Conservation (phyloP, 2,113 vertebrate genomes). For the Semicossyphus pulcher region DNA sequence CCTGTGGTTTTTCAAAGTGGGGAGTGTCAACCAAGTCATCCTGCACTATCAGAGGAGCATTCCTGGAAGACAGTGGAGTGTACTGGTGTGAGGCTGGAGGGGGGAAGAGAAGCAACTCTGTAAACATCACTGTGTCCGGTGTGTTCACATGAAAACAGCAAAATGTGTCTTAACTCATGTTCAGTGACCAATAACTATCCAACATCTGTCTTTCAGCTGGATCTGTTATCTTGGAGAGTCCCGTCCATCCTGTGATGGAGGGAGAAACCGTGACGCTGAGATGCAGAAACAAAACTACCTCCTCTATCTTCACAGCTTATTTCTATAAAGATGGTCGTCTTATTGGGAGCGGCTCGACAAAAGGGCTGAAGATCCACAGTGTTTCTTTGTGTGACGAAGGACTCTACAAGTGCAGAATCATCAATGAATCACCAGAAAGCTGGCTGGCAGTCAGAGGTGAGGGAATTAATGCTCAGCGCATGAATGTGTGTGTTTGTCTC, state of each 20-base stretch:
- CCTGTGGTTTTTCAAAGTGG: not conserved
- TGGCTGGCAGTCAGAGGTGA: conserved; percentile 4
- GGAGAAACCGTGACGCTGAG: no score
- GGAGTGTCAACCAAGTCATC: not conserved
- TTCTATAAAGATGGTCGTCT: not conserved
- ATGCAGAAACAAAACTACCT: no score
- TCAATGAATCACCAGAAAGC: not conserved
- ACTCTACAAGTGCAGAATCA: not conserved
- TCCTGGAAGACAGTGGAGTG: not conserved
- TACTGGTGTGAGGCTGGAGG: conserved; percentile 42
- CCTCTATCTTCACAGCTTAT: not conserved
- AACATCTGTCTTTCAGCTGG: not conserved
- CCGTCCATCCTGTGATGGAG: not conserved
- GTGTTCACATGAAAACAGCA: not conserved
- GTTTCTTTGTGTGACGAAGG: not conserved
- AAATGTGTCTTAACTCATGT: no score
- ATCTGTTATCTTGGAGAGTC: not conserved
- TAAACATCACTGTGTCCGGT: not conserved
- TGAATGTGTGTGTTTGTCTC: no score
- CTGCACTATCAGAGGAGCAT: not conserved
- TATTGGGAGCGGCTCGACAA: not conserved
- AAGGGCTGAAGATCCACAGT: not conserved
- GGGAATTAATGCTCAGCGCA: no score
- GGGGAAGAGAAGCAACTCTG: accelerated
- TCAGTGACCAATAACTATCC: not conserved